Evolutionary conservation across 2,888 invertebrate genomes (phyloP).

Genomic region (Chironomus tentans): DNA sequence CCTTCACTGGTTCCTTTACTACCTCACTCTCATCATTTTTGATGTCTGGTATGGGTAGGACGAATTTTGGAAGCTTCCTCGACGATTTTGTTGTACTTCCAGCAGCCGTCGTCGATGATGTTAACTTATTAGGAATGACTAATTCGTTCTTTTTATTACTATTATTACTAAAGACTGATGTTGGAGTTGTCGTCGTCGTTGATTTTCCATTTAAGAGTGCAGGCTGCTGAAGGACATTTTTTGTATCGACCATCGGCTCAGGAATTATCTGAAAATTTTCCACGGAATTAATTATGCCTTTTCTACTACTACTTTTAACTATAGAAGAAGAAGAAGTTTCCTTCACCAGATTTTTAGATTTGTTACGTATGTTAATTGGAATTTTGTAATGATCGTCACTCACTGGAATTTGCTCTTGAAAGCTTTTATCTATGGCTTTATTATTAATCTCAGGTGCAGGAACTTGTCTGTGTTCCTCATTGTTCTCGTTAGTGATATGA

Average conservation of each 20-base stretch:
- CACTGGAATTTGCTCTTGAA: slow-evolving; percentile 40
- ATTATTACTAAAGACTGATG: neutral
- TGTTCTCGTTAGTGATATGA: neutral
- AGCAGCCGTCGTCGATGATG: neutral
- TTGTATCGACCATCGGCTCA: slow-evolving; percentile 32
- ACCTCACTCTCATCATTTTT: neutral
- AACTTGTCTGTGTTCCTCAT: neutral
- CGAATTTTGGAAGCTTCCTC: neutral
- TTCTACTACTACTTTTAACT: slow-evolving; percentile 28
- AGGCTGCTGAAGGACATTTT: slow-evolving; percentile 24
- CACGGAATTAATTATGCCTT: slow-evolving; percentile 39
- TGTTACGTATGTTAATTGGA: slow-evolving; percentile 37
- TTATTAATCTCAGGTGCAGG: neutral
- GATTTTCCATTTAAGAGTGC: neutral
- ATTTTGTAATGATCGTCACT: slow-evolving; percentile 42
- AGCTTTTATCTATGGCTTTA: slow-evolving; percentile 34
- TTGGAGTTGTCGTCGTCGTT: slow-evolving; percentile 5
- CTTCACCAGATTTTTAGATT: slow-evolving; percentile 27
- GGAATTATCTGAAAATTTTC: slow-evolving; percentile 44
- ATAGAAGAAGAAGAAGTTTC: neutral
- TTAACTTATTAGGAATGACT: neutral
- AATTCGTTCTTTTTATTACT: slow-evolving; percentile 1
- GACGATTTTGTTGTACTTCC: neutral
- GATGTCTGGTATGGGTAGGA: slow-evolving; percentile 16
- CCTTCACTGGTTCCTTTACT: neutral